Percentiles rank a stretch among this genome's conserved stretches.
Conservation (phyloP, 1,140 invertebrate species). For the Heterodera carotae region DNA sequence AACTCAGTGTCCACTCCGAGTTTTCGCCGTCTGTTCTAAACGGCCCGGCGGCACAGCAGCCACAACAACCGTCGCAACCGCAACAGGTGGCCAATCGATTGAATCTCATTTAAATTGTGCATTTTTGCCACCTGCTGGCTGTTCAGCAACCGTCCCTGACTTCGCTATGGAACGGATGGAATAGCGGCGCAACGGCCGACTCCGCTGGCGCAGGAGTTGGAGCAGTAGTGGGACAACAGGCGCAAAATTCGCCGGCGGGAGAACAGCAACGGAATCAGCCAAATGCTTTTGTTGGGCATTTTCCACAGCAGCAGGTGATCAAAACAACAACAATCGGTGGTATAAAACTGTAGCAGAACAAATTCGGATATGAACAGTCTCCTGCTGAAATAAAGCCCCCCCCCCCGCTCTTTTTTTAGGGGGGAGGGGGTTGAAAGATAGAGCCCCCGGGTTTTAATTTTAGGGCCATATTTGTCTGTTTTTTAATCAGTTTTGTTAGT, state of each 20-base stretch:
- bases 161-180: neutral
- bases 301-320: neutral
- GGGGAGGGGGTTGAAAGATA: too few species aligned
- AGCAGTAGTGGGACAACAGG: neutral
- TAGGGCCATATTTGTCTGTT: too few species aligned
- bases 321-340: too few species aligned
- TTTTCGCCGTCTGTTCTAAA: slow-evolving; percentile 2
- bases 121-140: too few species aligned
- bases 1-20: slow-evolving; percentile 3
- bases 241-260: neutral
- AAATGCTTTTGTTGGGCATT: neutral
- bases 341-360: too few species aligned
- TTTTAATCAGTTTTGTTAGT: too few species aligned
- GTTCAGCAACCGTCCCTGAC: neutral
- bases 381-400: too few species aligned
- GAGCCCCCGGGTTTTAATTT: too few species aligned
- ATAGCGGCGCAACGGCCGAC: neutral
- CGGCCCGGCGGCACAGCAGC: neutral
- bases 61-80: neutral
- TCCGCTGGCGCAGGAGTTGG: neutral
- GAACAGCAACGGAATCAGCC: neutral
- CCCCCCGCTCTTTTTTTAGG: too few species aligned
- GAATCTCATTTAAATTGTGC: neutral
- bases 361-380: too few species aligned
- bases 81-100: neutral